Percentiles rank a stretch among this genome's conserved stretches.
Conservation (phyloP, 2,797 vertebrate genomes). For the Pseudotriccus pelzelni region DNA sequence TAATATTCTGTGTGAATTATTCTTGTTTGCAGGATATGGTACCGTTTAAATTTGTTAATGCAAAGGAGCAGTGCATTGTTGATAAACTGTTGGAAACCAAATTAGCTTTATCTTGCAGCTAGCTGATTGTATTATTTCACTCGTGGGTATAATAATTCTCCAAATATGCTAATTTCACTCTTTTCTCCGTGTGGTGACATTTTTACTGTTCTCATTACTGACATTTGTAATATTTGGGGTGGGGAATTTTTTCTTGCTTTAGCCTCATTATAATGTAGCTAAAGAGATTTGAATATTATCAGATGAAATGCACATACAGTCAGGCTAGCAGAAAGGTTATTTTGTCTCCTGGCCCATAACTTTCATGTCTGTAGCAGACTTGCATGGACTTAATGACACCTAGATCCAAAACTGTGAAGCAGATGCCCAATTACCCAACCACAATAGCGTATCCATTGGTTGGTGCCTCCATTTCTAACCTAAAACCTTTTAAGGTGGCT, state of each 20-base stretch:
- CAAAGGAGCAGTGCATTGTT: constrained; percentile 74
- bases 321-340: constrained; percentile 11
- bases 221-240: constrained; percentile 64
- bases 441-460: rapidly evolving
- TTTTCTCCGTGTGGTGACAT: constrained; percentile 61
- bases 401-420: background rate
- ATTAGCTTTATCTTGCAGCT: constrained; percentile 75
- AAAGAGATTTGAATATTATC: constrained; percentile 40
- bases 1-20: constrained; percentile 65
- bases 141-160: constrained; percentile 66
- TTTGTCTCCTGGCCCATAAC: background rate
- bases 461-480: background rate
- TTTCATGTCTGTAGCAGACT: background rate
- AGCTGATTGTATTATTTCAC: constrained; percentile 72
- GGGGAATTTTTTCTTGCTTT: constrained; percentile 46
- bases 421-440: background rate
- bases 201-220: constrained; percentile 66
- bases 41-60: constrained; percentile 72
- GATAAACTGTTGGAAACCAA: constrained; percentile 75
- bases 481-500: background rate
- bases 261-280: constrained; percentile 46
- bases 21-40: constrained; percentile 64
- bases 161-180: constrained; percentile 70
- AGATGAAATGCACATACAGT: background rate
- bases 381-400: background rate